Evolutionary conservation across 2,888 invertebrate genomes (phyloP).

Genomic region (Anaspis maculata): DNA sequence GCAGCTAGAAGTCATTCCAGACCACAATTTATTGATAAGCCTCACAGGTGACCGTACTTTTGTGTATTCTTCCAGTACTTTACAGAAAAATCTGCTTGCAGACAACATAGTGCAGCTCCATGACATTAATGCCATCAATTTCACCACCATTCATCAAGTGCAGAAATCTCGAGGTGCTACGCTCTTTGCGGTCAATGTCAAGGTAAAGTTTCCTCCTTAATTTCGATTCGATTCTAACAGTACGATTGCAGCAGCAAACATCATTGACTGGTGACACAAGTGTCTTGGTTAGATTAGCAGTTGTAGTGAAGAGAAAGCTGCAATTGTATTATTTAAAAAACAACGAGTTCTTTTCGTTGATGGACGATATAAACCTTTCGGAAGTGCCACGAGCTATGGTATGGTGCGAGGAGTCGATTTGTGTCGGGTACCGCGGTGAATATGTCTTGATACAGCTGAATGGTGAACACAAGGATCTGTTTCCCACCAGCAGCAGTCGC

Average conservation of each 20-base stretch:
- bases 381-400: constrained; percentile 74
- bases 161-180: constrained; percentile 81
- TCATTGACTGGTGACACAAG: constrained; percentile 67
- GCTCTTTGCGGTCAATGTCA: constrained; percentile 74
- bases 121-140: constrained; percentile 72
- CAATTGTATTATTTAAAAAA: constrained; percentile 87
- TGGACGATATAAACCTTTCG: constrained; percentile 65
- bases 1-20: constrained; percentile 84
- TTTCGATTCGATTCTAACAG: too few relatives aligned
- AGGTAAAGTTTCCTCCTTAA: too few relatives aligned
- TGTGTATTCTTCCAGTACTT: too few relatives aligned
- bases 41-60: too few relatives aligned
- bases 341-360: constrained; percentile 65
- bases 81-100: too few relatives aligned
- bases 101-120: constrained; percentile 76
- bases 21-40: constrained; percentile 60
- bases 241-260: too few relatives aligned
- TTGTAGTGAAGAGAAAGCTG: constrained; percentile 76
- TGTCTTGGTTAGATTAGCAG: constrained; percentile 74
- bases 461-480: constrained; percentile 70
- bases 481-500: constrained; percentile 70
- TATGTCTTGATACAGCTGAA: constrained; percentile 34
- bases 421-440: constrained; percentile 76
- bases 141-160: constrained; percentile 68
- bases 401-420: constrained; percentile 79